Conservation (phyloP, 1,140 invertebrate genomes). For the Aphaenogaster floridana region DNA sequence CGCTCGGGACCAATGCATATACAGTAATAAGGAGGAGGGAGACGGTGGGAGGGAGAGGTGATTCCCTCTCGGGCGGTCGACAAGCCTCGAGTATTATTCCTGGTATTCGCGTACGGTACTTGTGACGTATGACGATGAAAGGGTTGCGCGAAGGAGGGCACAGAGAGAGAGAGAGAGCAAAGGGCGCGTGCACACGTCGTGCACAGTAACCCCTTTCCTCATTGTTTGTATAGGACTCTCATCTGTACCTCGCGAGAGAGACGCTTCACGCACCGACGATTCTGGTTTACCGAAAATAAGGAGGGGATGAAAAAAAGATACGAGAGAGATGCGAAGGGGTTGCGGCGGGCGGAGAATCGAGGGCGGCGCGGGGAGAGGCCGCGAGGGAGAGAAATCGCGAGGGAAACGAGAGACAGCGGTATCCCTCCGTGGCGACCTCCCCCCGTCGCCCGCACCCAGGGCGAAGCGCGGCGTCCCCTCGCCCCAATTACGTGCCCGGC, state of each 20-base stretch:
- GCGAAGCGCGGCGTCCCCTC: constrained; percentile 66
- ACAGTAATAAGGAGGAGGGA: neutral
- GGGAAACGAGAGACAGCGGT: constrained; percentile 49
- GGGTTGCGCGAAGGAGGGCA: constrained; percentile 31
- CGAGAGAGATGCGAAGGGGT: constrained; percentile 45
- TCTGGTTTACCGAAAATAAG: constrained; percentile 52
- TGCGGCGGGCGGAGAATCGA: neutral
- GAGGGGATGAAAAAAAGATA: constrained; percentile 2
- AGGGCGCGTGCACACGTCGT: constrained; percentile 65
- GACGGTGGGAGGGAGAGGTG: neutral
- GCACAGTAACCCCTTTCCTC: constrained; percentile 65
- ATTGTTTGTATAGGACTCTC: constrained; percentile 32
- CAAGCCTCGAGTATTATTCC: constrained; percentile 71
- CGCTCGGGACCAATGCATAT: constrained; percentile 69
- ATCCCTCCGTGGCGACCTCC: neutral
- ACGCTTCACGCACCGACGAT: constrained; percentile 64
- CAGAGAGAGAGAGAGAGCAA: constrained; percentile 34
- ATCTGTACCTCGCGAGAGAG: constrained; percentile 21
- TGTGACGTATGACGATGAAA: constrained; percentile 29
- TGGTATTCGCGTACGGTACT: constrained; percentile 61
- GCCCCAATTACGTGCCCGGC: constrained; percentile 74
- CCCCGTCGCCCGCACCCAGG: constrained; percentile 13
- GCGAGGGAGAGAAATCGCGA: constrained; percentile 52
- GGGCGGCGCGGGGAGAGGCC: constrained; percentile 54
- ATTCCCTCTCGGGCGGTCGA: constrained; percentile 53